Evolutionary conservation across 2,888 invertebrate genomes (phyloP), one percentile per base, ranked within the genome.

Genomic region (Rhaphigaster nebulosa): DNA sequence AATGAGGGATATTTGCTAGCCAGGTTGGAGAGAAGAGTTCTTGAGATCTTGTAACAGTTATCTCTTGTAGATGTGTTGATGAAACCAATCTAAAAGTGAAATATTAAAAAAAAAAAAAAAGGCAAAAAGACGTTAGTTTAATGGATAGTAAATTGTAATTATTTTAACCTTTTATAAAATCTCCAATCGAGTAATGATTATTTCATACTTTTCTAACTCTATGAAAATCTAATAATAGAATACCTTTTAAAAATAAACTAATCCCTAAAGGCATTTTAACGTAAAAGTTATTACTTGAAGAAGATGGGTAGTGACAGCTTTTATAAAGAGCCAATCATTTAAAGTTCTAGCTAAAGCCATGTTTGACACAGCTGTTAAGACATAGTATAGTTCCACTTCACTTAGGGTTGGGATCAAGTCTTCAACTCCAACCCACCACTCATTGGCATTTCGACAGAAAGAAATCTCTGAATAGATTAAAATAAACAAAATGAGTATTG

Each of bases 281-380:
- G 1, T 45, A 26, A 45, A 84, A 84, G 13, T 26, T 45, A 45
- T 93, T 93, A 96, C 96, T 94, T 96, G 95, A 93, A 97, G 96
- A 88, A 97, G 95, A 93, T 96, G 96, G 87, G 96, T 94, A 0
- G 96, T 96, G 41, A 96, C 95, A 50, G 95, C 94, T 93, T 95
- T 94, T 88, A 97, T 95, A 93, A 97, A 96, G 50, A 95, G 94
- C 93, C 95, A 95, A 93, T 97, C 96, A 88, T 94, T 94, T 15
- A 94, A 93, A 54, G 94, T 93, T 91, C 97, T 94, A 8, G 96
- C 95, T 93, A 96, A 94, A 23, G 96, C 97, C 96, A 97, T 97
- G 93, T 97, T 97, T 84, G 97, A 96, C 93, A 97, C 96, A 5
- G 97, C 96, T 91, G 97, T 97, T 89, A 97, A 93, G 87, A 97